These are phyloP conservation scores for Erythrocercus mccallii DNA, from an alignment of 2,113 vertebrate genomes.

Conservation along the genomic window DNA sequence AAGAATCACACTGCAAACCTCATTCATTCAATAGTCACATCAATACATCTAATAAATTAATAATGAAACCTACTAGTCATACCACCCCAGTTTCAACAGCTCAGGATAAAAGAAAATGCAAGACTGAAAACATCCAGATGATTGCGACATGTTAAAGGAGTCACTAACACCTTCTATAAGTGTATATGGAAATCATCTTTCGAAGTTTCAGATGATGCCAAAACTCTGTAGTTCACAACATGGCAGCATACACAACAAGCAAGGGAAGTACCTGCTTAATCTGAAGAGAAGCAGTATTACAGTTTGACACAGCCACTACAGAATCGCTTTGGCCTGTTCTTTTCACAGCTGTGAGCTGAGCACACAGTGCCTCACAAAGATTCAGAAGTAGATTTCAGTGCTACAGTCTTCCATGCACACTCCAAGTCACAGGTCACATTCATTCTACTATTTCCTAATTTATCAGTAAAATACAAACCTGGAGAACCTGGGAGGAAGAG, in stretches of 20 bases:
- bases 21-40: background rate
- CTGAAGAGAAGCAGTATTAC: background rate
- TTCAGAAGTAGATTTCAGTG: background rate
- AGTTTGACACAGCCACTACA: background rate
- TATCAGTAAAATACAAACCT: background rate
- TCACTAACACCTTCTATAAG: background rate
- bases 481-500: background rate
- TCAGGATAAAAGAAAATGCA: background rate
- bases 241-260: background rate
- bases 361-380: background rate
- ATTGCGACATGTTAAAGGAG: background rate
- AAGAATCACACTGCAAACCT: background rate
- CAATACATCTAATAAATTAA: background rate
- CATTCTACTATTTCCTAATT: background rate
- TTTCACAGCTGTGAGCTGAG: background rate
- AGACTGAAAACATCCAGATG: background rate
- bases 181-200: background rate
- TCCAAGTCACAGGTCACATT: background rate
- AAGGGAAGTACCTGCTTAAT: background rate
- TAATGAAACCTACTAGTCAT: background rate
- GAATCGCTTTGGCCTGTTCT: background rate
- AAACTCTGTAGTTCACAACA: background rate
- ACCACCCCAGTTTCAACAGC: background rate
- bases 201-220: background rate
- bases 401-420: background rate